Evolutionary conservation across 2,113 vertebrate genomes (phyloP), one percentile per base, ranked within the genome.

Genomic region (Emydura subglobosa): DNA sequence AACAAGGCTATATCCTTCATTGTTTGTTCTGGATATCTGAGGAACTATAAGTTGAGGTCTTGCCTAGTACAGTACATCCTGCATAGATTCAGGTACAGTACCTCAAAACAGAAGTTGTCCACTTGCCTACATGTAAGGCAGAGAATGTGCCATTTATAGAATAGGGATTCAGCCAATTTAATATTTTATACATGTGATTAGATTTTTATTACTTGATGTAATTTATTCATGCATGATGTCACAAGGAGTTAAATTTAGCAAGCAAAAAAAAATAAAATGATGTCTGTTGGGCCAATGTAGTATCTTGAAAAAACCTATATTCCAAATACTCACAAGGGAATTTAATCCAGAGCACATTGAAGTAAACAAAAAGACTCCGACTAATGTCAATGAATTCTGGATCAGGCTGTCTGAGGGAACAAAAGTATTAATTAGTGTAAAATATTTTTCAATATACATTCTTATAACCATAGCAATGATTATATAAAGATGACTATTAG

Each of bases 51-150:
- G 25, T 25, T 44, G 72, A 76, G 10, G 42, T 76, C 72, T 44
- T 42, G 9, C 39, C 24, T 44, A 25, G 39, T 76, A 76, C 72
- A 44, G 21, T 76, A 44, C 42, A 76, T 76, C 72, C 39, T 44
- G 22, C 42, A 76, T 19, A 25, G 19, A 44, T 44, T 42, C n/a
- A 44, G 39, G 21, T 74, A 44, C 11, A 25, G 72, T 76, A 76
- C 10, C 5, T 44, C 21, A 39, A 74, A 89, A 78, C 4, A 31
- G 16, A 9, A 82, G 22, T 24, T 85, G 19, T 50, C 72, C 9
- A 79, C 1, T 34, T 83, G 25, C 3, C 76, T 85, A 29, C 10
- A 22, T 0, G 0, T 39, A 83, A 65, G 82, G 49, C 4, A 1
- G 0, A 53, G 5, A 65, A 83, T 44, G 22, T 24, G 72, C 21